A percentile compares a stretch with the other conserved stretches of the same genome.
phyloP scores from a whole-genome alignment of 1,140 invertebrate genomes.

The Coenobita brevimanus region DNA sequence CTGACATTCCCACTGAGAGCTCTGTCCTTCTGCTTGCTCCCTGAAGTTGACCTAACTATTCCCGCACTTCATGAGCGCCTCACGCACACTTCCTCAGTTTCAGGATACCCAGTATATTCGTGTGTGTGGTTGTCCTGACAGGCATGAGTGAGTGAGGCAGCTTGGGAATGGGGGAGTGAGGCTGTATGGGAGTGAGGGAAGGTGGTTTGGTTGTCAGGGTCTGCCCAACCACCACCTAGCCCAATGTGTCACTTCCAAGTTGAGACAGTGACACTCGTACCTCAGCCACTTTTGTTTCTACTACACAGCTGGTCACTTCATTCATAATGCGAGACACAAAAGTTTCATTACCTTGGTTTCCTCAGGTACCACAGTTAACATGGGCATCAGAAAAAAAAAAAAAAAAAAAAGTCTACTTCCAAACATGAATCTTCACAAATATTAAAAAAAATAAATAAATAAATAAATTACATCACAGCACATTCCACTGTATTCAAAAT shows the following conservation, averaged over 20 bases:
- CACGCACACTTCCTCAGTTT: too few species aligned
- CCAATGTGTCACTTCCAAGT: not conserved
- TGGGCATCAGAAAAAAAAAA: slow-evolving; percentile 20
- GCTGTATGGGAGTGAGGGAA: too few species aligned
- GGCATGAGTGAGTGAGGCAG: too few species aligned
- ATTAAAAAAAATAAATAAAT: slow-evolving; percentile 39
- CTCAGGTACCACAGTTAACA: slow-evolving; percentile 46
- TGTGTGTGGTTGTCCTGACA: too few species aligned
- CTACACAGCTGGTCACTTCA: slow-evolving; percentile 1
- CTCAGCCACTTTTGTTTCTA: slow-evolving; percentile 51
- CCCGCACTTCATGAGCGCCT: not conserved
- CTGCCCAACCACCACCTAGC: too few species aligned
- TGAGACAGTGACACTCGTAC: slow-evolving; percentile 30
- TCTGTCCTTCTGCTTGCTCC: slow-evolving; percentile 31
- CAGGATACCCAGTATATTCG: too few species aligned
- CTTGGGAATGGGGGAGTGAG: too few species aligned
- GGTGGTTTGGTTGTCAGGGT: too few species aligned
- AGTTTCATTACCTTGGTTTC: slow-evolving; percentile 56
- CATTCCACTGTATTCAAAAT: too few species aligned
- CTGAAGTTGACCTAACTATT: slow-evolving; percentile 29
- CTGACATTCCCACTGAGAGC: slow-evolving; percentile 23
- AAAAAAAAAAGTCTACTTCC: slow-evolving; percentile 29
- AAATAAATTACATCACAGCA: slow-evolving; percentile 33
- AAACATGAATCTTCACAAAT: slow-evolving; percentile 44
- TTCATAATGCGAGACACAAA: slow-evolving; percentile 28